Base-by-base conservation (phyloP, 2,797 vertebrate genomes). In the Sus cebifrons region DNA sequence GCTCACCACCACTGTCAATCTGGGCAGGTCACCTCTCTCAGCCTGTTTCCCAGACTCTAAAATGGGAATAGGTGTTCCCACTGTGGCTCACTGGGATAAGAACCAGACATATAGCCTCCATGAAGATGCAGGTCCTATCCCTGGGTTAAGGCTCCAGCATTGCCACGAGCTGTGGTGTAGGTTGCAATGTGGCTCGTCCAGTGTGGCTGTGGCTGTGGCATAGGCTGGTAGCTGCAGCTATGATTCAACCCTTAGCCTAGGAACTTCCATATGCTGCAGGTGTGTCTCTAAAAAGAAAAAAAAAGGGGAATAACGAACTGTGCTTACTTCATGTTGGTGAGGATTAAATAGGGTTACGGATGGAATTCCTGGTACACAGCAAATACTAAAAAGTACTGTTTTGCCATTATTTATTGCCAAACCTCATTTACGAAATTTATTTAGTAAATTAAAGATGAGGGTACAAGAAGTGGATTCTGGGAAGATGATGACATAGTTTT, bases 1-100 rank as follows among this genome's bases (percentile, higher is more conserved):
- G 67, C 23, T 58, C 18, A 23, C 18, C n/a, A 58, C 5, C 0
- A 0, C 9, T 0, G 3, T 65, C 54, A 23, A 15, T 29, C 13
- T 70, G 56, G 15, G 13, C 18, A 27, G 29, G 54, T 83, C 70
- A n/a, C 36, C 2, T n/a, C 74, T 29, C 49, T 60, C n/a, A 36
- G 23, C 4, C 36, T 1, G 4, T 23, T 52, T 60, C 70, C 71
- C 64, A 6, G 10, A 18, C 65, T 74, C 17, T 56, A 36, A 36
- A 29, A 18, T 23, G 44, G 62, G 60, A 84, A n/a, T 36, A 36
- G 36, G 36, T 36, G 36, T 36, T 36, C 36, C 36, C 36, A 3
- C 36, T 36, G 36, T 36, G 36, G 36, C 36, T 36, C 36, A 36
- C 3, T 36, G 36, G 36, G 36, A 36, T 3, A 36, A 36, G 36